Base-by-base conservation (phyloP, 2,113 vertebrate species). In the Microcebus griseorufus region DNA sequence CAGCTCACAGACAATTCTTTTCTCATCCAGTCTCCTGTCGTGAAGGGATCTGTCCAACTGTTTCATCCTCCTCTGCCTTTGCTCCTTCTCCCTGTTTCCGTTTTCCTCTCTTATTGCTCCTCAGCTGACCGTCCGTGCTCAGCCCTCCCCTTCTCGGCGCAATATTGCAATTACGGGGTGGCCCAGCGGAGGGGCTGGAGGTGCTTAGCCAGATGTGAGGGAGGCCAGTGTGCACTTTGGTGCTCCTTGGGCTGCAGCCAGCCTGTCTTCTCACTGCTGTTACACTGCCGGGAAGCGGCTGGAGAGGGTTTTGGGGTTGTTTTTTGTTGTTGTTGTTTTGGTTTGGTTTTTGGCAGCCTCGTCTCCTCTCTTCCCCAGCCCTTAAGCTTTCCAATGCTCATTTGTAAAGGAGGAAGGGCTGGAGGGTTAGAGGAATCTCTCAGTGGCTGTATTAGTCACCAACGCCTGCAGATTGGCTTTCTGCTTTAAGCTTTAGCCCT, bases 121-220 rank as follows among this genome's bases (percentile, higher is more conserved):
- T 99, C 98, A 98, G 98, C 99, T 98, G 96, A 98, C 98, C 98
- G 98, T 97, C 97, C 97, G 95, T 98, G 97, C 99, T 99, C 99
- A 99, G 99, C 99, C 99, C 99, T 99, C 99, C 98, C 90, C 64
- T 96, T 91, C 92, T 93, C 72, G 99, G 99, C 99, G 99, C 99
- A 99, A 98, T 99, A 99, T 99, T 99, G 99, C 99, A 99, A 99
- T 99, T 99, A 99, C 99, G 99, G 99, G 99, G 98, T 98, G 97
- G 99, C 99, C 98, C 97, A 98, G 99, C 92, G 67, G 98, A 98
- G 98, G 98, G 97, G 98, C 98, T 98, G 89, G 98, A 98, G 98
- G 98, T 99, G 99, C 99, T 99, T 99, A 99, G 99, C 99, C 99
- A 99, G 99, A 99, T 99, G 99, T 99, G 99, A 99, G 99, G 67